phyloP scores from a whole-genome alignment of 2,888 invertebrate genomes.

The Liposcelis brunnea region DNA sequence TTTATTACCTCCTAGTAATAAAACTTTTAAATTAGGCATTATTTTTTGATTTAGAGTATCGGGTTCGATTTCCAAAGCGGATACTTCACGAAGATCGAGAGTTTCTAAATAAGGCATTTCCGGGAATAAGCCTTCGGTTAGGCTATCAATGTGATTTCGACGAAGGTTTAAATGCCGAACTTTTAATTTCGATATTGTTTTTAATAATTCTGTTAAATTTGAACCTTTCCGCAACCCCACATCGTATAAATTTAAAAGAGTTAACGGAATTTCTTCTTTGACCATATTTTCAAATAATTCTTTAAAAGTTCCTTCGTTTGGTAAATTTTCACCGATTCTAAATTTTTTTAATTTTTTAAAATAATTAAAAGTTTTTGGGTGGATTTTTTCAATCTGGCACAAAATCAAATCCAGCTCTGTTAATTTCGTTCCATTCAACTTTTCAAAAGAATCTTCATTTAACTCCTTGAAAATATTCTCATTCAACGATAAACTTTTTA shows the following conservation, averaged over 20 bases:
- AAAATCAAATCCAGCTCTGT: conserved; percentile 32
- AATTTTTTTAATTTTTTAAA: conserved; percentile 30
- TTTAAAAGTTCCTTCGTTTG: conserved; percentile 29
- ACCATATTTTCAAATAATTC: conserved; percentile 27
- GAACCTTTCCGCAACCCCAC: conserved; percentile 33
- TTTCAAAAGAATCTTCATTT: conserved; percentile 27
- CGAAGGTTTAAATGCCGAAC: conserved; percentile 32
- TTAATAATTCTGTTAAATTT: conserved; percentile 30
- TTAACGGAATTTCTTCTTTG: conserved; percentile 27
- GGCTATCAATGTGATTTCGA: conserved; percentile 37
- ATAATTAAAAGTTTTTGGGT: conserved; percentile 32
- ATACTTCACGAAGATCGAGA: conserved; percentile 36
- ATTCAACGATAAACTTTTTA: conserved; percentile 32
- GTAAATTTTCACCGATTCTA: conserved; percentile 35
- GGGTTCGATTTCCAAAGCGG: conserved; percentile 29
- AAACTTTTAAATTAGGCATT: conserved; percentile 33
- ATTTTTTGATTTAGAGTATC: conserved; percentile 30
- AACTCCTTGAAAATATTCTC: conserved; percentile 35
- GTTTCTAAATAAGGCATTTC: conserved; percentile 34
- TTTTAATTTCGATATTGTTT: conserved; percentile 32
- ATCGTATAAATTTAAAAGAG: conserved; percentile 31
- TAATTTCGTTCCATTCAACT: conserved; percentile 30
- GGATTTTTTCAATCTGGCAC: conserved; percentile 35
- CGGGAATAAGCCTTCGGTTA: conserved; percentile 34
- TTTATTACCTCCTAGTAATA: conserved; percentile 35